Base-by-base conservation (phyloP, 2,797 vertebrate genomes). In the Syngnathus rostellatus region DNA sequence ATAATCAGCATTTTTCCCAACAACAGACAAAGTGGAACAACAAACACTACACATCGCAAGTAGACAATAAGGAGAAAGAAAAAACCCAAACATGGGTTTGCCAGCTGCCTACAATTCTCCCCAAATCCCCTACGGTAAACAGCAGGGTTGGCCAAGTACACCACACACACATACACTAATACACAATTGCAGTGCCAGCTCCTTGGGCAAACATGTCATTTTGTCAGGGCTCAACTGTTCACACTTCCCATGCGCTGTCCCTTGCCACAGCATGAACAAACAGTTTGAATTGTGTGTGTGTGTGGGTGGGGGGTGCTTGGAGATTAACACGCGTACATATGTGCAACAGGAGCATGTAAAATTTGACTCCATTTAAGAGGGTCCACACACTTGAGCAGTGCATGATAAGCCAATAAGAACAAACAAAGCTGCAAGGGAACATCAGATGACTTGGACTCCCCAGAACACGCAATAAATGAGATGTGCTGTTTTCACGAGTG, bases 121-220 rank as follows among this genome's bases (percentile, higher is more conserved):
- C 83, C 64, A 79, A 87, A 84, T 84, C 80, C 84, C 82, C 81
- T 72, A 79, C 41, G 69, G 83, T 82, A 84, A 86, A 88, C 83
- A 86, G 81, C 85, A 83, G 77, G 81, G 84, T 75, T 83, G 80
- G 76, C 76, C 14, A 58, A 66, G 69, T 54, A 60, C 62, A 73
- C 68, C 66, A 55, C 62, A 67, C 64, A 67, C 62, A 65, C 37
- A 65, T 51, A 72, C 60, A 68, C 62, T 69, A 68, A 72, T 75
- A 80, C 81, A 72, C 75, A 76, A 68, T 73, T 70, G 73, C 75
- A 76, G 77, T 83, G 85, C 85, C 85, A 87, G 79, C 74, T 86
- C 86, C 81, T 83, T 71, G 74, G 84, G 85, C 79, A 72, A 88
- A 87, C 85, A 86, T 86, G 86, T 83, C 84, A 85, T 82, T 83